Evolutionary conservation across 2,888 invertebrate species (phyloP), one percentile per base, ranked within the genome.

Genomic region (Pomacea canaliculata): DNA sequence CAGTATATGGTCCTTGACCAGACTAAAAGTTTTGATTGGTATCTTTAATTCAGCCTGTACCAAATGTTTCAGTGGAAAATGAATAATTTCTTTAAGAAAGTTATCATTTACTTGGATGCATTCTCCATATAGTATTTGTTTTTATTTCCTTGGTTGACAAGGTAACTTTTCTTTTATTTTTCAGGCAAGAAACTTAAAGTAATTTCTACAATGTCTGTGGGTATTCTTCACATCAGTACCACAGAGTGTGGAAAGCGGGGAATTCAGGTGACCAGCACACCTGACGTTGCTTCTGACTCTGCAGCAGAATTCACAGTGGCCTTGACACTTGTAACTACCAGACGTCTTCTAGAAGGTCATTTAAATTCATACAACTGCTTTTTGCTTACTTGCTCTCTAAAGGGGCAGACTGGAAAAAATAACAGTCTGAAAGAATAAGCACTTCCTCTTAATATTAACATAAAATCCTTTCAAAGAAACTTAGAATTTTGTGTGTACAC

Each of bases 281-380:
- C 97, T 3, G 94, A 95, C 86, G 95, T 97, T 3, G 91, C 97
- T 18, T 87, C 90, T 0, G 89, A 90, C 80, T 96, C 97, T 7
- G 96, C 96, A 0, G 97, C 98, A 0, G 98, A 98, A 91, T 92
- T 97, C 13, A 95, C 97, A 1, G 93, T 98, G 37, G 95, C 95
- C 0, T 91, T 98, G 9, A 91, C 97, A 1, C 91, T 98, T 67
- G 94, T 96, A 1, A 95, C 96, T 0, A 94, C 95, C 1, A 93
- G 98, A 73, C 93, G 96, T 8, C 68, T 84, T 56, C 77, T 82
- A 12, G 86, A 87, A 80, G 87, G 87, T 87, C 75, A 2, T 16
- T 7, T 56, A 13, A 7, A 56, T 56, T 56, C 8, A 7, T 56
- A 56, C 51, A 56, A 7, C 16, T 7, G 16, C 2, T 8, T 56